Base-by-base conservation (phyloP, 2,113 vertebrate species). In the Xiphias gladius region DNA sequence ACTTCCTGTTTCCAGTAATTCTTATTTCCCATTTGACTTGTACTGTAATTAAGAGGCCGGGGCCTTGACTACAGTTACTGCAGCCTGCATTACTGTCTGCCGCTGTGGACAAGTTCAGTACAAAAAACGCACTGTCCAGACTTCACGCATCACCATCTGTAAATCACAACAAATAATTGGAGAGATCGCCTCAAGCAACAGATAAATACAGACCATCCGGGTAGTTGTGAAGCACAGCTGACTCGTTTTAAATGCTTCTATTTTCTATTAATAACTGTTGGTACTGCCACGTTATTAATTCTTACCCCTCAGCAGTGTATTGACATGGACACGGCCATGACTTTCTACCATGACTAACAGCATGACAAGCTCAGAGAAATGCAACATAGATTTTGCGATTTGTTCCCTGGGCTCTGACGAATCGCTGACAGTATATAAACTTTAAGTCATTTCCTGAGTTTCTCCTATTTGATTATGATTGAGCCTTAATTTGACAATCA, bases 1-100 rank as follows among this genome's bases (percentile, higher is more conserved):
- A 91, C 86, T 92, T 93, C 92, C 92, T 91, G 86, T 92, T 89
- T 83, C 74, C 65, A 88, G 88, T 92, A 64, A 91, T 89, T 83
- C 88, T 68, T 84, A 91, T 91, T 92, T 94, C 93, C 92, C 88
- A 82, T 87, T 88, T 20, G 63, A 88, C 90, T 85, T 85, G 80
- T 52, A 58, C 79, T 80, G 73, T 90, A 90, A 89, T 90, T 93
- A 80, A 78, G 86, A 90, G 80, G 83, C 83, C 73, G 35, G 70
- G 79, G 55, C 55, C 73, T 72, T 14, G 17, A 66, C 82, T 86
- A 57, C 73, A 64, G 75, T 87, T 63, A 61, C 76, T 26, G 58
- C 39, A 46, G 64, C 24, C 68, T 46, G 68, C 43, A 39, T 76
- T 66, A 71, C 84, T 35, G 55, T 54, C 65, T 3, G 28, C 76